Base-by-base conservation (phyloP, 2,888 invertebrate genomes). In the Polia nebulosa region DNA sequence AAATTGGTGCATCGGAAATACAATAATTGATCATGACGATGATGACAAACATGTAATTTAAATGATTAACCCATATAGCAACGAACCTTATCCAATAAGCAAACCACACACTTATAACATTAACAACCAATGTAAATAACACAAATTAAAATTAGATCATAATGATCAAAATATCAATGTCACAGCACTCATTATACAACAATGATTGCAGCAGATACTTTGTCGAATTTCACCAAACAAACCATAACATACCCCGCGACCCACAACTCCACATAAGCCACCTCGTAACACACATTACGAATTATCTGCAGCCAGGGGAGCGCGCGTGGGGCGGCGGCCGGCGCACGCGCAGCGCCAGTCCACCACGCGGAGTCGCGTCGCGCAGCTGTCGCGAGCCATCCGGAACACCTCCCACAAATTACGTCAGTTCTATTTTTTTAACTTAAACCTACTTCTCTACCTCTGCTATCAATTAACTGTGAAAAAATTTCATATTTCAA, bases 361-460 rank as follows among this genome's bases (percentile, higher is more conserved):
- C 83, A 90, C 87, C 86, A 91, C 94, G 93, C 93, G 92, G 81
- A 88, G 89, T 86, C 93, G 94, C 90, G 91, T 88, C 93, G 94
- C 93, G 92, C 90, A 91, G 88, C 88, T 88, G 90, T 89, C 91
- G 90, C 92, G 90, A 88, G 55, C 80, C 82, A 78, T 82, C 67
- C 85, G 79, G 83, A 76, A 81, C 76, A 72, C 77, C 71, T 69
- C 76, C 66, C 64, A 79, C 65, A 66, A 69, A 82, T 78, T 76
- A 80, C 72, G 87, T 89, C 83, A 86, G 88, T 88, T 83, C 66
- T 44, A 71, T 80, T 73, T 78, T 77, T 70, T 75, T 68, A 62
- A 65, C 61, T 76, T 5, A 59, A 72, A 67, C 44, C 52, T 55
- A 49, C 55, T 64, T 45, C 64, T 60, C 34, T 51, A 61, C 61